Base-by-base conservation (phyloP, 2,113 vertebrate species). In the Cephalopholis sonnerati region DNA sequence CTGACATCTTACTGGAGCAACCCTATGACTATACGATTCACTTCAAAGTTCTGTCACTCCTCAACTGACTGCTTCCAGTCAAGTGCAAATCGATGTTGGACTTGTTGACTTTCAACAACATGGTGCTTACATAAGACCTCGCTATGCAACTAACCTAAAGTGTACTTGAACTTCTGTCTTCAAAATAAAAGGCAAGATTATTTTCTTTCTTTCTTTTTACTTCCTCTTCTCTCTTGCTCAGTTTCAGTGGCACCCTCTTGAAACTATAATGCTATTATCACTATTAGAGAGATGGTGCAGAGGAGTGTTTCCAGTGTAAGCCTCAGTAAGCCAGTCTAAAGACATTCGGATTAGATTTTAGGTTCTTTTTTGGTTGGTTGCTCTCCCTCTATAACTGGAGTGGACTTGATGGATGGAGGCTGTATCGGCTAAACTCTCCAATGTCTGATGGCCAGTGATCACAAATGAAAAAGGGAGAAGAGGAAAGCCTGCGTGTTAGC, bases 71-170 rank as follows among this genome's bases (percentile, higher is more conserved):
- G 58, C 70, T 61, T 59, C 54, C 68, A 32, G 32, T 83, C 70
- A 62, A 86, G 86, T 87, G 79, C 69, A 73, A 89, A 94, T 93
- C 79, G 25, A 90, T 93, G 75, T 59, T 54, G 67, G 70, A 79
- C 85, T 73, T 87, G 83, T 88, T 89, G 90, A 86, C 87, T 81
- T 67, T 51, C 77, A 24, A 86, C 80, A 79, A 82, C 74, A 69
- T 46, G 74, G 58, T n/a, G 39, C 84, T 90, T 77, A 79, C 76
- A 71, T 87, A 84, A 92, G 79, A 81, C 80, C 65, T 61, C 2
- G 8, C 87, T 68, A 66, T 80, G 55, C 77, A 72, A 48, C 51
- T 51, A 82, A 86, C 71, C 75, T 88, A 79, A 82, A 88, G 86
- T 89, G 82, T 69, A 59, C 83, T 79, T 91, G 84, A 87, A 74